Conservation (phyloP, 1,140 invertebrate genomes). For the Lepidurus arcticus region DNA sequence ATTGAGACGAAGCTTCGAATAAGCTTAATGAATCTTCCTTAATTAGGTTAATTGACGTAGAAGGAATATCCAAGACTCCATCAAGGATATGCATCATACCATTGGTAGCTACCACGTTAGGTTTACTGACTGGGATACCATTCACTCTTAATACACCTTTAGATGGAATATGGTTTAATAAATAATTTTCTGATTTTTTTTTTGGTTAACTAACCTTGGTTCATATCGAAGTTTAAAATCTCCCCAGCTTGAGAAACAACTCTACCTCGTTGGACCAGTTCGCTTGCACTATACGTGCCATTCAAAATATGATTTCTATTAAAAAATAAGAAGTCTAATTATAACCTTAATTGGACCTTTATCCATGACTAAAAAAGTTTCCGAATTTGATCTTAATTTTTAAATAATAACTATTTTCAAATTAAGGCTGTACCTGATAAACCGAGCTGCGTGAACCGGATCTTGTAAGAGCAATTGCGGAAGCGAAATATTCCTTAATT, state of each 20-base stretch:
- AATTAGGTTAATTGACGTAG: not conserved
- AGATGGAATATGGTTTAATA: not conserved
- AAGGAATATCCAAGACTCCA: not conserved
- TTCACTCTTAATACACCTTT: not conserved
- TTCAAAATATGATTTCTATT: not conserved
- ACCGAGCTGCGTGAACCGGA: not conserved
- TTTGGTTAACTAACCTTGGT: not conserved
- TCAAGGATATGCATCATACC: not conserved
- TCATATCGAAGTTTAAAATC: not conserved
- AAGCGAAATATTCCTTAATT: conserved; percentile 24
- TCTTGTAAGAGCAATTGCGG: conserved; percentile 4
- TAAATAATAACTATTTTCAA: not conserved
- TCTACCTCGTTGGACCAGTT: not conserved
- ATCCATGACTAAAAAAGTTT: too few relatives aligned
- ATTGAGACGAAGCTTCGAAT: not conserved
- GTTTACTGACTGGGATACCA: not conserved
- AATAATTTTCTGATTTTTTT: not conserved
- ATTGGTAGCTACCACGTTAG: not conserved
- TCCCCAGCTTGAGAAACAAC: not conserved
- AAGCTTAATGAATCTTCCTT: not conserved
- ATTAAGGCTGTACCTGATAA: not conserved
- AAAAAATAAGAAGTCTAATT: not conserved
- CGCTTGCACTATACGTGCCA: not conserved
- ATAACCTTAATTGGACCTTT: too few relatives aligned
- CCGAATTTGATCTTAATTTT: not conserved